Conservation (phyloP, 2,113 vertebrate genomes). For the Pongo abelii region DNA sequence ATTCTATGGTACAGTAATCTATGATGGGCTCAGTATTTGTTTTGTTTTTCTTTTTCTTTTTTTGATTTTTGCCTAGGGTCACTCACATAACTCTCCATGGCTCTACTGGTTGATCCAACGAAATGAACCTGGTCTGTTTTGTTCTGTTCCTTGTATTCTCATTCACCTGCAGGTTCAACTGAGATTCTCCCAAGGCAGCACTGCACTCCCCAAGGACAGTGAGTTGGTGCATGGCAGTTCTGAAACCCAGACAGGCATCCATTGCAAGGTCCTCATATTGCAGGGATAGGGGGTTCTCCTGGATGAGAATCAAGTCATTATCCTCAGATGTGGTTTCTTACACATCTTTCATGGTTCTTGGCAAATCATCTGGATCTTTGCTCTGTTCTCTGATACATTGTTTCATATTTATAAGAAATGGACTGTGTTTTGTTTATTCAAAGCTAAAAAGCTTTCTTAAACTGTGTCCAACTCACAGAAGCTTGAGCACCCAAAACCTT, state of each 20-base stretch:
- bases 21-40: background rate
- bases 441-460: background rate
- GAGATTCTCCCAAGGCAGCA: background rate
- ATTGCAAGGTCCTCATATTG: accelerated
- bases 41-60: background rate
- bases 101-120: background rate
- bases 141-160: background rate
- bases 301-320: background rate
- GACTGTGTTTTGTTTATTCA: background rate
- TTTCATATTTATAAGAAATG: background rate
- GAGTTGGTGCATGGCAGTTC: background rate
- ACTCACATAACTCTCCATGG: accelerated
- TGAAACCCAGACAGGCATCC: background rate
- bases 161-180: accelerated
- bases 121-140: accelerated
- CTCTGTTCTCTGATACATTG: background rate
- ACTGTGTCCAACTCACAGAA: background rate
- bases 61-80: background rate
- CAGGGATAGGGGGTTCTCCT: background rate
- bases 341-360: background rate
- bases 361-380: background rate
- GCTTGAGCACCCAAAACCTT: background rate
- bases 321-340: background rate
- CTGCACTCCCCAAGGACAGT: background rate
- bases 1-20: background rate